Evolutionary conservation across 2,797 vertebrate species (phyloP).

Genomic region (Esox masquinongy): DNA sequence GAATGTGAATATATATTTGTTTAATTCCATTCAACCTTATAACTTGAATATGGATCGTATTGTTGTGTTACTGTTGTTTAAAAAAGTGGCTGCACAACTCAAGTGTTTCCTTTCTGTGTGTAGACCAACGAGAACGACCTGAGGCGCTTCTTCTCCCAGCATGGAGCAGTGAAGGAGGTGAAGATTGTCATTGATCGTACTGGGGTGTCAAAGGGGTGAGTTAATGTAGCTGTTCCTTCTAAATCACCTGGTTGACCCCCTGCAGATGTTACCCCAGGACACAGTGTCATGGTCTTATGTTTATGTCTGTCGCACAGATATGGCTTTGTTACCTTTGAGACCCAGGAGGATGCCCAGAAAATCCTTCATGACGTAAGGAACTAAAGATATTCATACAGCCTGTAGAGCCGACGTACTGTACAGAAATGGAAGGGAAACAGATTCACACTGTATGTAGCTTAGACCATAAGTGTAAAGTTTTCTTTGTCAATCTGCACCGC

Average conservation of each 20-base stretch:
- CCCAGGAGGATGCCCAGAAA: constrained; percentile 83
- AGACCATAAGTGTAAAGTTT: background rate
- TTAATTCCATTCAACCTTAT: background rate
- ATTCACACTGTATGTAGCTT: background rate
- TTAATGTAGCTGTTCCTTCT: background rate
- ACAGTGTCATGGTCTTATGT: background rate
- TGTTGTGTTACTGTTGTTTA: background rate
- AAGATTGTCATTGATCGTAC: constrained; percentile 84
- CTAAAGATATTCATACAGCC: background rate
- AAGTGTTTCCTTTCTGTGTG: constrained; percentile 9
- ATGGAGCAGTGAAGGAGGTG: constrained; percentile 84
- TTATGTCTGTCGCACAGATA: constrained; percentile 73
- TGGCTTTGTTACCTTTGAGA: constrained; percentile 88
- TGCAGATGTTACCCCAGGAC: background rate
- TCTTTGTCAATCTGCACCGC: background rate
- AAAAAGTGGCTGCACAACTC: background rate
- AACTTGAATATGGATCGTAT: background rate
- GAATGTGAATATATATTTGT: constrained; percentile 28
- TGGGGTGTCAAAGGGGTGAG: constrained; percentile 86
- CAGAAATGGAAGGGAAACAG: background rate
- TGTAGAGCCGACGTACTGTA: background rate
- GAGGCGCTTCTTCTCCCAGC: constrained; percentile 80
- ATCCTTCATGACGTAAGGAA: constrained; percentile 76
- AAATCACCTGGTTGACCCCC: background rate
- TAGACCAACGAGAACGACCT: constrained; percentile 84